phyloP scores from a whole-genome alignment of 2,888 invertebrate species.

The Parapristionchus giblindavisi region DNA sequence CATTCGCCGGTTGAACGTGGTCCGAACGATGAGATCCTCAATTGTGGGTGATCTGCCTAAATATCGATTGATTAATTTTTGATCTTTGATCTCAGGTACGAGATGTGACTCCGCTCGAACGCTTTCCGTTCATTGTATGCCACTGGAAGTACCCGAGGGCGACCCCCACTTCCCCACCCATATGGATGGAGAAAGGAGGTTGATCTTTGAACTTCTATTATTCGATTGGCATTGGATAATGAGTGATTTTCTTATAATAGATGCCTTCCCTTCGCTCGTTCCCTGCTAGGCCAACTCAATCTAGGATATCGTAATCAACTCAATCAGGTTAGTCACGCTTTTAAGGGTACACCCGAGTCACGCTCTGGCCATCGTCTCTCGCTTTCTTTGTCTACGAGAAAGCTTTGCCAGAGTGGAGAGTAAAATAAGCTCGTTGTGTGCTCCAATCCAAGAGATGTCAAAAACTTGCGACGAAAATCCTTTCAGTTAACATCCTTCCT shows the following conservation, averaged over 20 bases:
- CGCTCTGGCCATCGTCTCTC: not conserved
- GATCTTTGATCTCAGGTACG: slow-evolving; percentile 39
- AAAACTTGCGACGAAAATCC: too few species aligned
- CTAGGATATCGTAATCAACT: slow-evolving; percentile 71
- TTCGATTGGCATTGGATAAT: not conserved
- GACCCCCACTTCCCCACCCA: slow-evolving; percentile 82
- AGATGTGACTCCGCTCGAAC: slow-evolving; percentile 84
- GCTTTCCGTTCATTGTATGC: slow-evolving; percentile 92
- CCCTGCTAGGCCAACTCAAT: slow-evolving; percentile 87
- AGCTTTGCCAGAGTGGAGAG: too few species aligned
- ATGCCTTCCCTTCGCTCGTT: slow-evolving; percentile 93
- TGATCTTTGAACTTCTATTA: not conserved
- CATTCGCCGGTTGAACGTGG: slow-evolving; percentile 63
- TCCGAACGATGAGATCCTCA: slow-evolving; percentile 61
- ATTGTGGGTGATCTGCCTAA: slow-evolving; percentile 50
- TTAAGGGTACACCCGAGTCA: not conserved
- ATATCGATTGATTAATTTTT: not conserved
- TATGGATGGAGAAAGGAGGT: slow-evolving; percentile 31
- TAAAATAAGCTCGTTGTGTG: too few species aligned
- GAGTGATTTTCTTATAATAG: slow-evolving; percentile 68
- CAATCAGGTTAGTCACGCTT: slow-evolving; percentile 34
- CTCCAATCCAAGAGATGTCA: not conserved
- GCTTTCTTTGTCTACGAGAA: too few species aligned
- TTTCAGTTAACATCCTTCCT: slow-evolving; percentile 77
- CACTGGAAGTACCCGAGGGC: slow-evolving; percentile 83